Conservation (phyloP, 92 coral and sea anemone genomes). For the Epizoanthus fatuus region DNA sequence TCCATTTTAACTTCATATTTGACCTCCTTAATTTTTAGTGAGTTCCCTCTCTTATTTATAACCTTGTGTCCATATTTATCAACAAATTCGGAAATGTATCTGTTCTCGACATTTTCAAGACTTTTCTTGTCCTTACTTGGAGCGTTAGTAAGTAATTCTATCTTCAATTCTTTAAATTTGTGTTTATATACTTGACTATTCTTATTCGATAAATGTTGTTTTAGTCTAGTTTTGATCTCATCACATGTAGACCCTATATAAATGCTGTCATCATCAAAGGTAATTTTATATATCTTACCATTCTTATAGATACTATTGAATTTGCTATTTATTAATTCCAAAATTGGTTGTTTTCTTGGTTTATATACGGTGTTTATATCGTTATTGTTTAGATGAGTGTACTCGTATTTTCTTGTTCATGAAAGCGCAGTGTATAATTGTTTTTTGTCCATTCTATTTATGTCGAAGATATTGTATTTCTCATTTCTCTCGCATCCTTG, state of each 20-base stretch:
- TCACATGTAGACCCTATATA: too few species aligned
- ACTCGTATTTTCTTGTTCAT: slow-evolving; percentile 46
- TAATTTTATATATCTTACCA: slow-evolving; percentile 52
- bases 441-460: slow-evolving; percentile 60
- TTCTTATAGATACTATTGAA: slow-evolving; percentile 42
- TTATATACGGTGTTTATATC: slow-evolving; percentile 22
- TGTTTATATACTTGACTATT: slow-evolving; percentile 48
- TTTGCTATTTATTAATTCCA: slow-evolving; percentile 34
- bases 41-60: too few species aligned
- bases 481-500: slow-evolving; percentile 48
- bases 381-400: slow-evolving; percentile 30
- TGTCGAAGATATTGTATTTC: slow-evolving; percentile 43
- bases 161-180: slow-evolving; percentile 28
- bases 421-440: slow-evolving; percentile 43
- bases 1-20: too few species aligned
- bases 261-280: neutral
- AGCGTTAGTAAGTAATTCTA: slow-evolving; percentile 34
- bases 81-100: neutral
- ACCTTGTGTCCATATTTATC: neutral
- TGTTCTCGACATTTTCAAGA: neutral
- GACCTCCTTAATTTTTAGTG: too few species aligned
- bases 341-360: neutral
- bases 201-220: too few species aligned
- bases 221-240: too few species aligned
- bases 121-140: slow-evolving; percentile 54